A percentile compares a stretch with the other conserved stretches of the same genome.
These are phyloP conservation scores for Xestoiulus laeticollis DNA, from an alignment of 2,888 invertebrate species.

Conservation along the genomic window DNA sequence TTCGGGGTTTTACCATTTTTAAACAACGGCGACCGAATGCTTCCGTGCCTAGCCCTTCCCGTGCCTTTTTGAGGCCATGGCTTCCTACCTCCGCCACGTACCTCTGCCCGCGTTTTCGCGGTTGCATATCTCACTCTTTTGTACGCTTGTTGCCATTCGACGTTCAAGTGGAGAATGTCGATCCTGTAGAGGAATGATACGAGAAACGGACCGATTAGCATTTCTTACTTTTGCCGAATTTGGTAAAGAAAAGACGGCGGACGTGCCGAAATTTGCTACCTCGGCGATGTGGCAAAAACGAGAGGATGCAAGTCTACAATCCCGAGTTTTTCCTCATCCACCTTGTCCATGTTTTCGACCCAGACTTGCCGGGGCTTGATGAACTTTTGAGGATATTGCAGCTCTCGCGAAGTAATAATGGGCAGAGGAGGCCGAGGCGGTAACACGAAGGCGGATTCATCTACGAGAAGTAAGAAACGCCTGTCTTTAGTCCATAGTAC, in stretches of 20 bases:
- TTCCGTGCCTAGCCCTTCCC: constrained; percentile 91
- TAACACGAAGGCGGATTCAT: not conserved
- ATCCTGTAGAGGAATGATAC: constrained; percentile 65
- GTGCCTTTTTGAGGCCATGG: constrained; percentile 97
- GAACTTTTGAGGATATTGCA: constrained; percentile 63
- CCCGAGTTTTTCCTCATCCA: constrained; percentile 81
- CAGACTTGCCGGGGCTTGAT: constrained; percentile 79
- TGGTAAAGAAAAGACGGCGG: too few relatives aligned
- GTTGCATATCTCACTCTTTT: constrained; percentile 82
- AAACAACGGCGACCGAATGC: constrained; percentile 88
- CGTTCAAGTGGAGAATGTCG: constrained; percentile 86
- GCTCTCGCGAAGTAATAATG: constrained; percentile 63
- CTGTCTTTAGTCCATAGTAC: too few relatives aligned
- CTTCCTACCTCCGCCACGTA: constrained; percentile 87
- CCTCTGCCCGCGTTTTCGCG: constrained; percentile 83
- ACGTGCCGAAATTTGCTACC: constrained; percentile 65
- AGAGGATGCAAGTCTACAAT: constrained; percentile 89
- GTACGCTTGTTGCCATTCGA: constrained; percentile 85
- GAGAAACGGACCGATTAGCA: not conserved
- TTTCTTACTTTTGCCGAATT: not conserved
- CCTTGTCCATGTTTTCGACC: constrained; percentile 83
- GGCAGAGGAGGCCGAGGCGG: constrained; percentile 61
- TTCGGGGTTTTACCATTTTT: constrained; percentile 68
- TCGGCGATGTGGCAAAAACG: constrained; percentile 82
- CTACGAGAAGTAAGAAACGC: too few relatives aligned